phyloP scores from a whole-genome alignment of 2,888 invertebrate species.

The Spodoptera littoralis region DNA sequence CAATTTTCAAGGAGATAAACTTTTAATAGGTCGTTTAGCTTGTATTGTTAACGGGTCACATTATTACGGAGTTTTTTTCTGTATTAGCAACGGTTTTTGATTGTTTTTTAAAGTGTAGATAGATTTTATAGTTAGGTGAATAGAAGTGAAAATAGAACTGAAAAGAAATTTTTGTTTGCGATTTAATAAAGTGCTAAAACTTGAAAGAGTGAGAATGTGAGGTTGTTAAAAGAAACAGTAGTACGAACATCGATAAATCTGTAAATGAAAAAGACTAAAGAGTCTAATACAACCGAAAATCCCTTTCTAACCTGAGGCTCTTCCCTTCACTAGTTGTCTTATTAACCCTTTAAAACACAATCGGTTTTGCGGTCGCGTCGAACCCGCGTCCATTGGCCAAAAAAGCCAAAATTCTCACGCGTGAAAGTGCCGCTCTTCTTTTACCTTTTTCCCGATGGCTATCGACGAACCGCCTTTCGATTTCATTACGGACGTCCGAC shows the following conservation, averaged over 20 bases:
- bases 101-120: background rate
- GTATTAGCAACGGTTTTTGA: slow-evolving; percentile 18
- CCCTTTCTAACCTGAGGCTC: slow-evolving; percentile 4
- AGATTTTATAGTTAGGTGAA: background rate
- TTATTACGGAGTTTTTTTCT: slow-evolving; percentile 23
- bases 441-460: slow-evolving; percentile 87
- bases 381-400: slow-evolving; percentile 71
- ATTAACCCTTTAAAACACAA: slow-evolving; percentile 66
- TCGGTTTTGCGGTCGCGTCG: slow-evolving; percentile 60
- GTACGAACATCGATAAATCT: slow-evolving; percentile 1
- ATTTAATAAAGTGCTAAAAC: too few species aligned
- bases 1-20: slow-evolving; percentile 72
- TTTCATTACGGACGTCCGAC: slow-evolving; percentile 88
- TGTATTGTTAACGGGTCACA: slow-evolving; percentile 50
- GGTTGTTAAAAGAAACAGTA: background rate
- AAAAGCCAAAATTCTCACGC: slow-evolving; percentile 87
- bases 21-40: slow-evolving; percentile 59
- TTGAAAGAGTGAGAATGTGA: background rate
- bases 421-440: slow-evolving; percentile 86
- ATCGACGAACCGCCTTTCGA: slow-evolving; percentile 89
- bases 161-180: background rate
- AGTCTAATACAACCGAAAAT: slow-evolving; percentile 20
- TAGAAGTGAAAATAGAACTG: background rate
- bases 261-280: background rate
- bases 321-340: slow-evolving; percentile 58